Conservation (phyloP, 2,113 vertebrate genomes). For the Atlantisia rogersi region DNA sequence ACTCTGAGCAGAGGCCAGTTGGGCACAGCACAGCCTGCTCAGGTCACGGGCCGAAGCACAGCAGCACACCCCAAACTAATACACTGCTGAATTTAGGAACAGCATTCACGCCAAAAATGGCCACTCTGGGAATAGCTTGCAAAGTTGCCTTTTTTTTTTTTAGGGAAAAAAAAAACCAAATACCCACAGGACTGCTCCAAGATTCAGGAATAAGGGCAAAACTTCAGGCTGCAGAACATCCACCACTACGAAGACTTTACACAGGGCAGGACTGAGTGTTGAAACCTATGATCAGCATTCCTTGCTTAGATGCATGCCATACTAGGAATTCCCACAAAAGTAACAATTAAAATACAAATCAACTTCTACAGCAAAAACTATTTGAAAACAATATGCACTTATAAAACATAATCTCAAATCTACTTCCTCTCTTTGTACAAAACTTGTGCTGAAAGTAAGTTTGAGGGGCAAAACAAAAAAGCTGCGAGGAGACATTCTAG, state of each 20-base stretch:
- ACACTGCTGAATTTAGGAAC: neutral
- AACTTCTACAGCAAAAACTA: neutral
- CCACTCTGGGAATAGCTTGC: neutral
- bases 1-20: neutral
- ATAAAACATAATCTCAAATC: neutral
- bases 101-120: neutral
- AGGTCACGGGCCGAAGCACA: neutral
- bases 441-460: neutral
- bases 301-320: neutral
- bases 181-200: neutral
- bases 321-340: neutral
- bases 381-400: neutral
- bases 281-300: neutral
- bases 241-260: neutral
- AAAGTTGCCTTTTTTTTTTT: neutral
- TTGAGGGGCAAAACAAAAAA: neutral
- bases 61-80: neutral
- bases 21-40: neutral
- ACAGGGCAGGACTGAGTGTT: neutral
- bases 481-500: neutral
- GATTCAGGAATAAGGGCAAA: neutral
- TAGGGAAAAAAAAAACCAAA: rapidly evolving
- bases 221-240: neutral
- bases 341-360: neutral
- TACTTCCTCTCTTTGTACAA: neutral